phyloP scores from a whole-genome alignment of 2,888 invertebrate species.

The Phymatocera aterrima region DNA sequence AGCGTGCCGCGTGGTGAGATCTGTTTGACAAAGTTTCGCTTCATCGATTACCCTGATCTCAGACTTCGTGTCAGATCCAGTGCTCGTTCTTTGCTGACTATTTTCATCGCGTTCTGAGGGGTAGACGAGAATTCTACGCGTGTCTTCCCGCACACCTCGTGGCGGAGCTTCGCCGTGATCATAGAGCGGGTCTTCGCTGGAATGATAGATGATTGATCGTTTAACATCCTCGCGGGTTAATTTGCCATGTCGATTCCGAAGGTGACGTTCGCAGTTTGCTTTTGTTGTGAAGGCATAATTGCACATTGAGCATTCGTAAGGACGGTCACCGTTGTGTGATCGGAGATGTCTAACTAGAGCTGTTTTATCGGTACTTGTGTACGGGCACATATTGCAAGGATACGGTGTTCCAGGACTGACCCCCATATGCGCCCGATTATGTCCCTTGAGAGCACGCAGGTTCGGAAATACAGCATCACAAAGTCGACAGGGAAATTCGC shows the following conservation, averaged over 20 bases:
- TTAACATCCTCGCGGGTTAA: slow-evolving; percentile 92
- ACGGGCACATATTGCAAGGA: slow-evolving; percentile 95
- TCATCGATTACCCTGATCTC: slow-evolving; percentile 60
- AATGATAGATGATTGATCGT: slow-evolving; percentile 90
- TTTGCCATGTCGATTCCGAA: slow-evolving; percentile 93
- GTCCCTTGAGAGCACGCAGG: slow-evolving; percentile 91
- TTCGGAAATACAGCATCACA: slow-evolving; percentile 93
- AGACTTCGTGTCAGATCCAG: slow-evolving; percentile 50
- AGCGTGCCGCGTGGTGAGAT: slow-evolving; percentile 45
- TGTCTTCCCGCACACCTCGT: slow-evolving; percentile 63
- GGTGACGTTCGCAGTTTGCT: slow-evolving; percentile 96
- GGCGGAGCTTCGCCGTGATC: slow-evolving; percentile 76
- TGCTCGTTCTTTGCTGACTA: slow-evolving; percentile 48
- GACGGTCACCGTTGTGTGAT: slow-evolving; percentile 96
- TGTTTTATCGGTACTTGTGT: slow-evolving; percentile 92
- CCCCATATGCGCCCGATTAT: slow-evolving; percentile 90
- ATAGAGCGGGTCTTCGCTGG: slow-evolving; percentile 89
- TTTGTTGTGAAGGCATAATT: slow-evolving; percentile 98
- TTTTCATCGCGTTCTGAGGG: slow-evolving; percentile 57
- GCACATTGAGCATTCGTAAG: slow-evolving; percentile 96
- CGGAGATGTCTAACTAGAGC: slow-evolving; percentile 94
- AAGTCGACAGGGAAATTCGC: slow-evolving; percentile 93
- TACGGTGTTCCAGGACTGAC: slow-evolving; percentile 87
- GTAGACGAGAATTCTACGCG: slow-evolving; percentile 65
- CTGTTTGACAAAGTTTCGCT: slow-evolving; percentile 44